These are phyloP conservation scores for Meles meles DNA, from an alignment of 2,113 vertebrate genomes.

Conservation along the genomic window DNA sequence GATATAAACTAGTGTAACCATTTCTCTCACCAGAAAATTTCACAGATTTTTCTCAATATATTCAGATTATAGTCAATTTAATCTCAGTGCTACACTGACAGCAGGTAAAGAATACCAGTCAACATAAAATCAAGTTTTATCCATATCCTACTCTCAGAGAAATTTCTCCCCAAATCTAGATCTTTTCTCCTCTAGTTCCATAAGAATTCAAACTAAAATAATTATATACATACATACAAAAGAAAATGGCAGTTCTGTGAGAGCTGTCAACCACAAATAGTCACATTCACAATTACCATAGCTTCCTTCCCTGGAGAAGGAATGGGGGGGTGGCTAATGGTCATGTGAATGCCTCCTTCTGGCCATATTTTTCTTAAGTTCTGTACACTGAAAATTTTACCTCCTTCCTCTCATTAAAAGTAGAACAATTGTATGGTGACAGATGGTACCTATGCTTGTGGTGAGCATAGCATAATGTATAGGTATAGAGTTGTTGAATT, in stretches of 20 bases:
- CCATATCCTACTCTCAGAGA: not conserved
- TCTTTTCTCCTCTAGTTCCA: constrained; percentile 31
- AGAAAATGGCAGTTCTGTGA: not conserved
- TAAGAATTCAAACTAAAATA: constrained; percentile 38
- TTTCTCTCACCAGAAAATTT: not conserved
- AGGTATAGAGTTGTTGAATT: not conserved
- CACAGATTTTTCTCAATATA: constrained; percentile 39
- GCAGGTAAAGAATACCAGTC: not conserved
- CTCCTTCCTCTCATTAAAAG: not conserved
- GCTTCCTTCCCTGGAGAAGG: not conserved
- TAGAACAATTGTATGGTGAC: not conserved
- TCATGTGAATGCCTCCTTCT: not conserved
- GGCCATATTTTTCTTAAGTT: not conserved
- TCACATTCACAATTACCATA: not conserved
- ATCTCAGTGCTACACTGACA: not conserved
- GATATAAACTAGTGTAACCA: constrained; percentile 38
- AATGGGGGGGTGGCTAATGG: not conserved
- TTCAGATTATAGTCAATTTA: constrained; percentile 22
- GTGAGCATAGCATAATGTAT: not conserved
- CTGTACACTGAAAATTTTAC: constrained; percentile 32
- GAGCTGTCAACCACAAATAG: not conserved
- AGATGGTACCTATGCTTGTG: not conserved
- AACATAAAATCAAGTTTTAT: not conserved
- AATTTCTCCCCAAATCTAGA: constrained; percentile 36
- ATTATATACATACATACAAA: not conserved